Conservation (phyloP, 2,113 vertebrate species). For the Octodon degus region DNA sequence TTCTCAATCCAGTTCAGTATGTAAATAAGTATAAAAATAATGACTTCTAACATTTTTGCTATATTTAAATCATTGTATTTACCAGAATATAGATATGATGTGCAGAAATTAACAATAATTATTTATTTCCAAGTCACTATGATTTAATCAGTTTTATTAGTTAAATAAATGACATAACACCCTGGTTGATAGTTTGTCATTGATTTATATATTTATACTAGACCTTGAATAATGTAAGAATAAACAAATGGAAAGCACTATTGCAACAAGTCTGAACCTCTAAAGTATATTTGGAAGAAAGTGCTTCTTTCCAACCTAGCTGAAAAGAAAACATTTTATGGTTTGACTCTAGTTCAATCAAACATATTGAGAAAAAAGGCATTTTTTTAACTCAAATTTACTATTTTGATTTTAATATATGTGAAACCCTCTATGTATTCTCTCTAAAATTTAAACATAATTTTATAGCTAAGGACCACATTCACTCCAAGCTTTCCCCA, state of each 20-base stretch:
- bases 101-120: not conserved
- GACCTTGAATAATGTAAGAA: not conserved
- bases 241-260: not conserved
- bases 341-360: not conserved
- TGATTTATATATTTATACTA: not conserved
- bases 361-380: not conserved
- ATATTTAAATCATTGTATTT: not conserved
- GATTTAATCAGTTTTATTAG: not conserved
- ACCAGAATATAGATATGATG: not conserved
- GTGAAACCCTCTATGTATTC: not conserved
- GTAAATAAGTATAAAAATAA: not conserved
- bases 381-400: not conserved
- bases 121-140: not conserved
- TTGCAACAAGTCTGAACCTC: not conserved
- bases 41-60: not conserved
- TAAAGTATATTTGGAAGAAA: not conserved
- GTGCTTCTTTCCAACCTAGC: not conserved
- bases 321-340: not conserved
- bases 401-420: not conserved
- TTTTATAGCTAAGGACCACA: slow-evolving; percentile 10
- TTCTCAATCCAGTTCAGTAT: not conserved
- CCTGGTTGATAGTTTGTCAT: not conserved
- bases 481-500: slow-evolving; percentile 15
- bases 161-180: not conserved
- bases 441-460: not conserved